A percentile compares a stretch with the other conserved stretches of the same genome.
Conservation (phyloP, 2,888 invertebrate genomes). For the Ichneumon xanthorius region DNA sequence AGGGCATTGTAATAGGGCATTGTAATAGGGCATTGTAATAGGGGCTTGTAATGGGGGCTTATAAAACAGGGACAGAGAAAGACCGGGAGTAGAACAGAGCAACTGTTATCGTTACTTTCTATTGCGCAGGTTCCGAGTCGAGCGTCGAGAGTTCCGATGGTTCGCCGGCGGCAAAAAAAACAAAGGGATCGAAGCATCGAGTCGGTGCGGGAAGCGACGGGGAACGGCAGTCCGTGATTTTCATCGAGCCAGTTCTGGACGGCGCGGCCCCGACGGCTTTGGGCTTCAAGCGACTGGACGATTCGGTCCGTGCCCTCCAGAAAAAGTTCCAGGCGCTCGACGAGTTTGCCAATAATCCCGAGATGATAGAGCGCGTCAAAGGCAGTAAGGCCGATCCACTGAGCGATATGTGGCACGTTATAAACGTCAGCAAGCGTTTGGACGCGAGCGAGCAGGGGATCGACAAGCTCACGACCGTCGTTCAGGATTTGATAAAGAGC, state of each 20-base stretch:
- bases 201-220: constrained; percentile 64
- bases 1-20: no score
- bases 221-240: constrained; percentile 73
- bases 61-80: no score
- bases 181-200: constrained; percentile 68
- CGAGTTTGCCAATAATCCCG: constrained; percentile 84
- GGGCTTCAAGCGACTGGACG: constrained; percentile 74
- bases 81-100: neutral
- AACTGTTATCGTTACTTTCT: neutral
- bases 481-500: constrained; percentile 76
- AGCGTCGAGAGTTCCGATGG: constrained; percentile 2
- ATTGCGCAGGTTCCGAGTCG: constrained; percentile 18
- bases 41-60: no score
- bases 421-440: constrained; percentile 88
- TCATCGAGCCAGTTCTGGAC: constrained; percentile 74
- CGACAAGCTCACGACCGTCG: constrained; percentile 83
- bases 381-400: constrained; percentile 82
- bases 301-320: constrained; percentile 81
- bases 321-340: constrained; percentile 83
- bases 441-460: constrained; percentile 88
- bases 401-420: constrained; percentile 89
- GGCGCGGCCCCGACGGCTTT: constrained; percentile 71
- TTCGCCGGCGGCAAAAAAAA: constrained; percentile 45
- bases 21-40: no score
- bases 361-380: constrained; percentile 84